Conservation (phyloP, 2,888 invertebrate species). For the Hylaea fasciaria region DNA sequence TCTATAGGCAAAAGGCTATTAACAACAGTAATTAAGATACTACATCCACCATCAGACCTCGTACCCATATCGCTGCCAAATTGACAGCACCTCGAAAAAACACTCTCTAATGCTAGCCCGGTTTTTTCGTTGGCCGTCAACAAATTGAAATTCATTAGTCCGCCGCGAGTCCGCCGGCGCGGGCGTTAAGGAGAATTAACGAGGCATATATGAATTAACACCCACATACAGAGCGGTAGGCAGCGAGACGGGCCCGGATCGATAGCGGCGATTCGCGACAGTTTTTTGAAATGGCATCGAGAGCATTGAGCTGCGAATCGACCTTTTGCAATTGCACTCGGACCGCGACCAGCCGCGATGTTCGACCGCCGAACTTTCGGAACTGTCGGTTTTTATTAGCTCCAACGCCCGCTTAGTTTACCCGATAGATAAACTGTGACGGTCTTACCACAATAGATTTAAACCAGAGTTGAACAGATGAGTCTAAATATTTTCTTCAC, state of each 20-base stretch:
- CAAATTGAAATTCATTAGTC: constrained; percentile 83
- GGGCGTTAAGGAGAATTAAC: constrained; percentile 82
- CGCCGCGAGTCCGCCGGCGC: constrained; percentile 60
- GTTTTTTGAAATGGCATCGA: constrained; percentile 46
- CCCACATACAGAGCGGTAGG: constrained; percentile 53
- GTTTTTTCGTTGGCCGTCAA: constrained; percentile 66
- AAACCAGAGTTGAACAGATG: too few species aligned
- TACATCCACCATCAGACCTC: constrained; percentile 25
- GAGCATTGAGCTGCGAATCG: constrained; percentile 29
- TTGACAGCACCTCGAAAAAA: constrained; percentile 42
- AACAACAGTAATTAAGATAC: constrained; percentile 29
- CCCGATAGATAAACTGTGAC: constrained; percentile 12
- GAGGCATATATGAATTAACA: constrained; percentile 80
- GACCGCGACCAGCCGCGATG: constrained; percentile 34
- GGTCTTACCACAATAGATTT: too few species aligned
- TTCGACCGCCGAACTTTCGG: constrained; percentile 38
- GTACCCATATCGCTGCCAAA: constrained; percentile 39
- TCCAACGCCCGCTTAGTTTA: constrained; percentile 23
- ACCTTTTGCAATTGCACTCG: constrained; percentile 36
- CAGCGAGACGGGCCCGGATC: constrained; percentile 52
- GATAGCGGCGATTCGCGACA: constrained; percentile 59
- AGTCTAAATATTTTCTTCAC: too few species aligned
- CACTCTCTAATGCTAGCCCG: constrained; percentile 48
- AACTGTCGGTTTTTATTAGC: constrained; percentile 36
- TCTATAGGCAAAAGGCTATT: constrained; percentile 5